Percentiles rank a stretch among this genome's conserved stretches.
phyloP scores from a whole-genome alignment of 2,797 vertebrate genomes.

The Myotis daubentonii region DNA sequence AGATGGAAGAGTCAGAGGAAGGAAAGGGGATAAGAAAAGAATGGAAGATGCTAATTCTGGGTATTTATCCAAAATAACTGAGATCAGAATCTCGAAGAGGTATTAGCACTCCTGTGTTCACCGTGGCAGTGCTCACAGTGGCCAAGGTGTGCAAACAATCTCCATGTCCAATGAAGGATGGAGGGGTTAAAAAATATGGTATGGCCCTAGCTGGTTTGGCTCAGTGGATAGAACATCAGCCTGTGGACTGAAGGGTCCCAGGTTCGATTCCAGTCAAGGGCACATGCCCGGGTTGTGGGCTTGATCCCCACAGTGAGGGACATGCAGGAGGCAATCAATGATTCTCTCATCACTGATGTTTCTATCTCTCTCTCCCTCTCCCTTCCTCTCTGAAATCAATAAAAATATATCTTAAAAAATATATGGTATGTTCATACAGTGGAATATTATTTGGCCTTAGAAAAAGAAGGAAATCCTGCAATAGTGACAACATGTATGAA shows the following conservation, averaged over 20 bases:
- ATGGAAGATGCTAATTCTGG: background rate
- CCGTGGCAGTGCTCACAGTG: background rate
- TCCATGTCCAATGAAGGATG: background rate
- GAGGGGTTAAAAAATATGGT: background rate
- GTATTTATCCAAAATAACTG: background rate
- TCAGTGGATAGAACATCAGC: no score
- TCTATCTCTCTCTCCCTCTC: no score
- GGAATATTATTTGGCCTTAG: background rate
- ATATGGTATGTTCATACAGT: rapidly evolving
- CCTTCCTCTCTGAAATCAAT: no score
- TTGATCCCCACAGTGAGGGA: no score
- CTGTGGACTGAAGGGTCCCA: no score
- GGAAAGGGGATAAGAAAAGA: background rate
- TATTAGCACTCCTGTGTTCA: no score
- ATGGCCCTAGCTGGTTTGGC: no score
- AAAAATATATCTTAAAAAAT: no score
- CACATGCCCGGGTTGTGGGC: no score
- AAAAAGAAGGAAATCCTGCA: background rate
- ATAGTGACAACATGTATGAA: background rate
- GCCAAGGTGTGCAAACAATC: background rate
- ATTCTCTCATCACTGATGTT: no score
- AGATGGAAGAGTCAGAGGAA: background rate
- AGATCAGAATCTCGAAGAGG: background rate
- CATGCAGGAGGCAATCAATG: no score
- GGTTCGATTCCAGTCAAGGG: no score